Evolutionary conservation across 2,113 vertebrate genomes (phyloP).

Genomic region (Sebastes schlegelii): DNA sequence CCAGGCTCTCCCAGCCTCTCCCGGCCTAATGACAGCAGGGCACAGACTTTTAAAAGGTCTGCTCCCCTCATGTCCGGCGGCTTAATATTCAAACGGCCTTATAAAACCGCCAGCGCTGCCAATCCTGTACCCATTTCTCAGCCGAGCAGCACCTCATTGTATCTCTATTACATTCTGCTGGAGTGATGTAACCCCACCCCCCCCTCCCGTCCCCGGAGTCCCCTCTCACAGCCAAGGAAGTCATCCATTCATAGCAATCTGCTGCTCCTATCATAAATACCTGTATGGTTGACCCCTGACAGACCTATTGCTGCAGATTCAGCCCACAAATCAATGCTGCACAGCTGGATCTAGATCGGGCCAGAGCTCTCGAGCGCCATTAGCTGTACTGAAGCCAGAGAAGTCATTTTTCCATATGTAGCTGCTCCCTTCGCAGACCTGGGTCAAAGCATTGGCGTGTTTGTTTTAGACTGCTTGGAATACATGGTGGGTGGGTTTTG

Average conservation of each 20-base stretch:
- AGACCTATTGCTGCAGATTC: slow-evolving; percentile 20
- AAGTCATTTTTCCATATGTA: slow-evolving; percentile 8
- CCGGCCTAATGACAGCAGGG: slow-evolving; percentile 62
- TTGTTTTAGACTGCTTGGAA: not conserved
- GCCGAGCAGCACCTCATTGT: slow-evolving; percentile 63
- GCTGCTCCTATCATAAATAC: slow-evolving; percentile 53
- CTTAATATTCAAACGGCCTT: slow-evolving; percentile 71
- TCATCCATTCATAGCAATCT: slow-evolving; percentile 44
- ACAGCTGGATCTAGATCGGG: slow-evolving; percentile 40
- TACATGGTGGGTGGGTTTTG: not conserved
- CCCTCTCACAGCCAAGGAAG: slow-evolving; percentile 36
- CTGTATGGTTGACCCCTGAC: slow-evolving; percentile 30
- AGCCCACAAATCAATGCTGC: slow-evolving; percentile 52
- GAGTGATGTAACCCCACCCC: slow-evolving; percentile 48
- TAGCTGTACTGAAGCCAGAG: slow-evolving; percentile 2
- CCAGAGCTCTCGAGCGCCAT: slow-evolving; percentile 2
- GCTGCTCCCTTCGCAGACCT: not conserved
- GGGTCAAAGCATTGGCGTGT: slow-evolving; percentile 6
- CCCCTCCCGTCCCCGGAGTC: slow-evolving; percentile 14
- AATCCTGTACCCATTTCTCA: slow-evolving; percentile 61
- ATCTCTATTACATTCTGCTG: slow-evolving; percentile 65
- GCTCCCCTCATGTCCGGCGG: slow-evolving; percentile 55
- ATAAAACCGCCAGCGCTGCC: slow-evolving; percentile 57
- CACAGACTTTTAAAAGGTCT: slow-evolving; percentile 63
- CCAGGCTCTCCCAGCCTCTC: slow-evolving; percentile 36